phyloP scores from a whole-genome alignment of 1,140 invertebrate genomes.

The Thaumetopoea pityocampa region DNA sequence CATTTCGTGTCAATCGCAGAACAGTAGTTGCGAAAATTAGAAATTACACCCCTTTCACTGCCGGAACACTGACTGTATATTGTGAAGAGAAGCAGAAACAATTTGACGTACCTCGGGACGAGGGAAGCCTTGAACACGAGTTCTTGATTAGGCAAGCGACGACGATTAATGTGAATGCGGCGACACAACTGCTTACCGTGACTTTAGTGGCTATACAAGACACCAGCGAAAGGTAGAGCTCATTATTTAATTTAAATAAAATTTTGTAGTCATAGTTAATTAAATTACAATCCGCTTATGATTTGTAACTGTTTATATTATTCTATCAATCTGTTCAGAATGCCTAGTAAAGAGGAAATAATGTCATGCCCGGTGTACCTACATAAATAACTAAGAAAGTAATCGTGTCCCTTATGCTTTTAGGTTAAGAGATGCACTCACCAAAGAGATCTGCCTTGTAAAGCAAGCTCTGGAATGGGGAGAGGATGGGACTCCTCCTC shows the following conservation, averaged over 20 bases:
- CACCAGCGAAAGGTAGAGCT: slow-evolving; percentile 62
- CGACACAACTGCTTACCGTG: slow-evolving; percentile 68
- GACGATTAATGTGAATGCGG: slow-evolving; percentile 69
- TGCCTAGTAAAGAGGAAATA: too few relatives aligned
- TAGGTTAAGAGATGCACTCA: slow-evolving; percentile 58
- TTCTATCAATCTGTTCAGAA: too few relatives aligned
- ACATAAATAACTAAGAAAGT: too few relatives aligned
- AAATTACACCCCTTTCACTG: slow-evolving; percentile 36
- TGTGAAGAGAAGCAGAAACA: slow-evolving; percentile 39
- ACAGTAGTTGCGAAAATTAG: slow-evolving; percentile 28
- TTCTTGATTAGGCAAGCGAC: slow-evolving; percentile 71
- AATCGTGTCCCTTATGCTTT: slow-evolving; percentile 13
- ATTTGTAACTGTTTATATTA: neutral
- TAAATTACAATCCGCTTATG: neutral
- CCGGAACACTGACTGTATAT: slow-evolving; percentile 35
- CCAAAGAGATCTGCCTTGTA: slow-evolving; percentile 63
- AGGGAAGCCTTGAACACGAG: slow-evolving; percentile 58
- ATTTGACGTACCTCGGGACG: slow-evolving; percentile 26
- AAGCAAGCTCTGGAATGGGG: slow-evolving; percentile 69
- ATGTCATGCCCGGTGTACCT: too few relatives aligned
- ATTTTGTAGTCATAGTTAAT: neutral
- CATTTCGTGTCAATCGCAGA: slow-evolving; percentile 23
- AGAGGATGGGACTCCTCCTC: slow-evolving; percentile 55
- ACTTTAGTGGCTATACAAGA: slow-evolving; percentile 71
- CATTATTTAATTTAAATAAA: slow-evolving; percentile 3